These are phyloP conservation scores for Alviniconcha marisindica DNA, from an alignment of 1,140 invertebrate species.

Conservation along the genomic window DNA sequence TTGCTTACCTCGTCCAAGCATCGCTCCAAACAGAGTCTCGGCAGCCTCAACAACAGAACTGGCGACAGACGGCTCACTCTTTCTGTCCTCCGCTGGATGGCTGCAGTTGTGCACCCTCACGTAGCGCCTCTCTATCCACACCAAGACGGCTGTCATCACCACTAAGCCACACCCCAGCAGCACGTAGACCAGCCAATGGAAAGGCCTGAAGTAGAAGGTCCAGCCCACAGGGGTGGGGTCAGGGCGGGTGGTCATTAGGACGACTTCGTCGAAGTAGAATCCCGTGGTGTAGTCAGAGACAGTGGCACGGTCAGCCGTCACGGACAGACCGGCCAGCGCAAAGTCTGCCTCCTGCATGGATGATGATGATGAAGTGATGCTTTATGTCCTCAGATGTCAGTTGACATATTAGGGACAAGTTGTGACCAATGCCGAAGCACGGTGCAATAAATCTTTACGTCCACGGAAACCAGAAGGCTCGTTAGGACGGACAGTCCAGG, in stretches of 20 bases:
- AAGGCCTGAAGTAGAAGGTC: conserved; percentile 5
- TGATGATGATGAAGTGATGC: no score
- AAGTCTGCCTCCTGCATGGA: conserved; percentile 21
- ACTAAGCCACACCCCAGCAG: not conserved
- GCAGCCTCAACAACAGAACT: no score
- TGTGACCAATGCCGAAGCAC: no score
- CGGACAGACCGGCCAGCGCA: not conserved
- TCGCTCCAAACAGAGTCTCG: no score
- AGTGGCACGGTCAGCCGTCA: not conserved
- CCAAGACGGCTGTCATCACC: not conserved
- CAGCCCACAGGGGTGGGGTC: not conserved
- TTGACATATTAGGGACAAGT: no score
- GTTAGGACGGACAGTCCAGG: no score
- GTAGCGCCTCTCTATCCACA: not conserved
- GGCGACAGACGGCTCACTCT: no score
- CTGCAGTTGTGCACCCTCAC: not conserved
- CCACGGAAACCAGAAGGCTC: no score
- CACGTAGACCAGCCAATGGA: conserved; percentile 14
- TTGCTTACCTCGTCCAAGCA: no score
- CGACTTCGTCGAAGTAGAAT: conserved; percentile 2
- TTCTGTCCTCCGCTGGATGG: not conserved
- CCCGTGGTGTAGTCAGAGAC: not conserved
- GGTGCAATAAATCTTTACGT: no score
- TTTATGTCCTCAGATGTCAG: no score
- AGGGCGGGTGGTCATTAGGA: not conserved